A percentile compares a stretch with the other conserved stretches of the same genome.
These are phyloP conservation scores for Spodoptera littoralis DNA, from an alignment of 2,888 invertebrate genomes.

Conservation along the genomic window DNA sequence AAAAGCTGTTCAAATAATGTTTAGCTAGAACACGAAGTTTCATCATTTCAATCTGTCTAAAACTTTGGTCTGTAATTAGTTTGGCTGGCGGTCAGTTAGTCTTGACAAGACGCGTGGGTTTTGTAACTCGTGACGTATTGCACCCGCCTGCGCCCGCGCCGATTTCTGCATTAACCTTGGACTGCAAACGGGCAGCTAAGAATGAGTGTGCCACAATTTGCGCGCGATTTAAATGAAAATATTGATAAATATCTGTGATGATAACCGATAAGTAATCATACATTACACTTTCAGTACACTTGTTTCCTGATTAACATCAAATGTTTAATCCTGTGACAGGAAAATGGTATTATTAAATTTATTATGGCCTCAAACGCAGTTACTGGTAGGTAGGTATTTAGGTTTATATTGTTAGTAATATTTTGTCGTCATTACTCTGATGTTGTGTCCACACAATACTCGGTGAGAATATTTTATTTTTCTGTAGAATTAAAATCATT, in stretches of 20 bases:
- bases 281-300: constrained; percentile 1
- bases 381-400: too few species aligned
- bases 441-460: too few species aligned
- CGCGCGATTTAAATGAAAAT: constrained; percentile 35
- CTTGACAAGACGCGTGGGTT: constrained; percentile 72
- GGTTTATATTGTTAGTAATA: too few species aligned
- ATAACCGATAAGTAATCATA: constrained; percentile 6
- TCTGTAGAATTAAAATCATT: too few species aligned
- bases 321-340: not conserved
- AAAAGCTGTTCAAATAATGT: constrained; percentile 43
- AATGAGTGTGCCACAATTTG: constrained; percentile 50
- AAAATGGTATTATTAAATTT: not conserved
- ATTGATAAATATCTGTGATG: constrained; percentile 18
- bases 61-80: constrained; percentile 68
- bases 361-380: too few species aligned
- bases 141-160: constrained; percentile 67
- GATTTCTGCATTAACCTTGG: constrained; percentile 75
- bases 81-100: constrained; percentile 65
- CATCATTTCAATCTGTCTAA: constrained; percentile 61
- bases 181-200: constrained; percentile 54
- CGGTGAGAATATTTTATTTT: too few species aligned
- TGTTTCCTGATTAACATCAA: constrained; percentile 4
- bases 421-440: too few species aligned
- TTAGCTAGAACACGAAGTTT: constrained; percentile 55
- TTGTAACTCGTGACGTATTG: constrained; percentile 69